Base-by-base conservation (phyloP, 2,888 invertebrate genomes). In the Athetis lepigone region DNA sequence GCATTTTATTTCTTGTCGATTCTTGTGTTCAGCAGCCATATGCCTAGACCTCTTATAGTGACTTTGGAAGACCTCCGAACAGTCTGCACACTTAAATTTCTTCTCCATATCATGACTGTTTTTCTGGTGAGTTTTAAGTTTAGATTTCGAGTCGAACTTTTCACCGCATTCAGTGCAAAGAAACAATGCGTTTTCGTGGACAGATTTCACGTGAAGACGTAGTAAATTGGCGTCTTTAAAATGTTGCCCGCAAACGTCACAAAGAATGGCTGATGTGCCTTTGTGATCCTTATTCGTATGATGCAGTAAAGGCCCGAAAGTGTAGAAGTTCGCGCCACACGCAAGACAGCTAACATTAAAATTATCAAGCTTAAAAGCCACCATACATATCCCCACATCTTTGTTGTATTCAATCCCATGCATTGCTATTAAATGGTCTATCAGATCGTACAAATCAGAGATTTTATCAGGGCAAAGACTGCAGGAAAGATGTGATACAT, bases 61-160 rank as follows among this genome's bases (percentile, higher is more conserved):
- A n/a, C 91, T 92, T 27, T 88, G 87, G 47, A 95, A 95, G 0
- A 80, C 88, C 36, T 88, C 82, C 0, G 92, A 72, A 50, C 95
- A 95, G 0, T 92, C 86, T 3, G 92, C 80, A 69, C 96, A 96
- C 55, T 94, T 94, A 75, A 92, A 95, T 29, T 94, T 95, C 67
- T 94, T 95, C 33, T 95, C 95, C 11, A 91, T 57, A 39, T 91
- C 90, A n/a, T 94, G 94, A 8, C 85, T 86, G 40, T 92, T 90
- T 29, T 90, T 91, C 70, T 91, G 91, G 72, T 96, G 96, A 0
- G 93, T 95, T 47, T 90, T 92, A 23, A 95, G 72, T 43, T 96
- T 95, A 0, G 92, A 87, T n/a, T 90, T 85, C 0, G 94, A 92
- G 1, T 95, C 92, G 58, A 95, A 96, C 21, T 92, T 91, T 46